Percentiles rank a stretch among this genome's conserved stretches.
These are phyloP conservation scores for Augochlora pura DNA, from an alignment of 1,140 invertebrate genomes.

Conservation along the genomic window DNA sequence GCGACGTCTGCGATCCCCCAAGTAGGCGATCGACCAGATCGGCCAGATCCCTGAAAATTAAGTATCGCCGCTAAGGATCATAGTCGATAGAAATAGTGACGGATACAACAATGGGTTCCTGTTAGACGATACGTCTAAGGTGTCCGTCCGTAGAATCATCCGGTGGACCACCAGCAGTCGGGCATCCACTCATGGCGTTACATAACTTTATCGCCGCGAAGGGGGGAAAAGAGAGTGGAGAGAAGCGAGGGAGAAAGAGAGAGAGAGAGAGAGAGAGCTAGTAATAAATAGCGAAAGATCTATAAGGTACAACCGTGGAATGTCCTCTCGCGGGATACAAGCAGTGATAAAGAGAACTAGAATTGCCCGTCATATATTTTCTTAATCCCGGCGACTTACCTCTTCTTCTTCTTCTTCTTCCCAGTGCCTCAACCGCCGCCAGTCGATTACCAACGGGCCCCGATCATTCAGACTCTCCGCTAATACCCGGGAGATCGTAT, in stretches of 20 bases:
- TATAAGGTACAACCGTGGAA: constrained; percentile 6
- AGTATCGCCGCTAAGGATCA: not conserved
- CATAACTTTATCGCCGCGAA: not conserved
- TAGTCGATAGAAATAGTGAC: not conserved
- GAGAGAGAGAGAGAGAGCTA: not conserved
- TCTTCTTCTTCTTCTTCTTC: not conserved
- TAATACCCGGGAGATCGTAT: not conserved
- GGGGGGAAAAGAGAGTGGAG: not conserved
- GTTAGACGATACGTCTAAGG: not conserved
- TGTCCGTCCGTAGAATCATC: not conserved
- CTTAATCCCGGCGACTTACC: not conserved
- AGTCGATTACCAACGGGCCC: not conserved
- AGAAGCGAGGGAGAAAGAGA: not conserved
- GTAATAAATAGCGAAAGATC: constrained; percentile 5
- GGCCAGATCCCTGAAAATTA: not conserved
- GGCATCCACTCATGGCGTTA: not conserved
- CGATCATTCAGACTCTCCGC: not conserved
- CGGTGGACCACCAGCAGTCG: not conserved
- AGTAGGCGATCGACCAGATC: no score
- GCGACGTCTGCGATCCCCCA: no score
- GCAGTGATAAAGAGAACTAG: not conserved
- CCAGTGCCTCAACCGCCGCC: not conserved
- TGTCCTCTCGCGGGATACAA: not conserved
- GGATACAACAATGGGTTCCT: not conserved
- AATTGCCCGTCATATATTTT: not conserved